Percentiles rank a stretch among this genome's conserved stretches.
These are phyloP conservation scores for Heterodera schachtii DNA, from an alignment of 1,140 invertebrate species.

Conservation along the genomic window DNA sequence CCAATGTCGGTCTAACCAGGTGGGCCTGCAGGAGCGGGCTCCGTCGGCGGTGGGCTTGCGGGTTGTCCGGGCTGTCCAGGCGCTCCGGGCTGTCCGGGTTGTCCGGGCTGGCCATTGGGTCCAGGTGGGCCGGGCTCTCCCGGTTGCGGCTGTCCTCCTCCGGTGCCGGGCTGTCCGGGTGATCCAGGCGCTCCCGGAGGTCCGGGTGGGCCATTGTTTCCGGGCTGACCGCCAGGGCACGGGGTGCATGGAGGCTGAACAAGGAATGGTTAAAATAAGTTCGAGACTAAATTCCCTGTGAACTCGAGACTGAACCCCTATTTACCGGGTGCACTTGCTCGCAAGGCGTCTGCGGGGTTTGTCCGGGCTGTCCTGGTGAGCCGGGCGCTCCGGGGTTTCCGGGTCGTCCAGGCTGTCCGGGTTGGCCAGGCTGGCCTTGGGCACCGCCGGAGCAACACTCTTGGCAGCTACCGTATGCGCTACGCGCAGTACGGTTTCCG, in stretches of 20 bases:
- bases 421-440: conserved; percentile 47
- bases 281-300: neutral
- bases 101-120: conserved; percentile 14
- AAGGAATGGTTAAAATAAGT: neutral
- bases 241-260: conserved; percentile 41
- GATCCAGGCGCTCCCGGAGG: conserved; percentile 44
- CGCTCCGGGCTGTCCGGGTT: conserved; percentile 39
- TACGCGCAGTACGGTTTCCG: conserved; percentile 57
- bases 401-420: conserved; percentile 50
- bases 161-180: conserved; percentile 8
- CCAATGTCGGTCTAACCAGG: conserved; percentile 7
- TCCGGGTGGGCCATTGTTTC: conserved; percentile 51
- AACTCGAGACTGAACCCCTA: too few species aligned
- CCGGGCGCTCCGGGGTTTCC: conserved; percentile 58
- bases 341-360: conserved; percentile 24
- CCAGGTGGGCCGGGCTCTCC: conserved; percentile 47
- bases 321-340: conserved; percentile 23
- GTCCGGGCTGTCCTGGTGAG: conserved; percentile 32
- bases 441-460: conserved; percentile 53
- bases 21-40: conserved; percentile 29
- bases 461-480: conserved; percentile 37
- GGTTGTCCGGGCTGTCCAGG: conserved; percentile 50
- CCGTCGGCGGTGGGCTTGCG: conserved; percentile 35
- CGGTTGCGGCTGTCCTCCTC: conserved; percentile 9
- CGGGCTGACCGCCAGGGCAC: conserved; percentile 42